phyloP scores from a whole-genome alignment of 1,140 invertebrate genomes.

The Samia ricini region DNA sequence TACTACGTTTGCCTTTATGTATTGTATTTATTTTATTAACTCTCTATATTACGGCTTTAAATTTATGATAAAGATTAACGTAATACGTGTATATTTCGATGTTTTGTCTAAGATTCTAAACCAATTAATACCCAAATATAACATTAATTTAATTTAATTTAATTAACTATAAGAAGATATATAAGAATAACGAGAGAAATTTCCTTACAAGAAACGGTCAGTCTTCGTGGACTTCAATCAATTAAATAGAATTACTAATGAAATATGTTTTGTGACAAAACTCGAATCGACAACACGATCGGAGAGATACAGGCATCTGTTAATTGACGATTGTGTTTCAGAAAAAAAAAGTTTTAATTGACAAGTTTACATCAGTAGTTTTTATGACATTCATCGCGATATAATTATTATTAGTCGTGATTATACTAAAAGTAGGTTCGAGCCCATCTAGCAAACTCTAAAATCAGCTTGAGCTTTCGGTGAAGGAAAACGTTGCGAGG shows the following conservation, averaged over 20 bases:
- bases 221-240: neutral
- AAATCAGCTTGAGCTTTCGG: too few relatives aligned
- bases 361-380: neutral
- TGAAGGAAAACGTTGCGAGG: too few relatives aligned
- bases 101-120: too few relatives aligned
- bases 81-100: too few relatives aligned
- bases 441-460: too few relatives aligned
- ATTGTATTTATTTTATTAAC: too few relatives aligned
- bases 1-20: too few relatives aligned
- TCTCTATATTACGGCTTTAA: too few relatives aligned
- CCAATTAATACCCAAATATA: neutral
- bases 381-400: neutral
- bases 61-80: too few relatives aligned
- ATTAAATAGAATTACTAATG: conserved; percentile 2
- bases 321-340: neutral
- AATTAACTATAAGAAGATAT: too few relatives aligned
- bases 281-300: conserved; percentile 5
- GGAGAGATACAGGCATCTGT: neutral
- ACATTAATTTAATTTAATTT: neutral
- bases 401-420: too few relatives aligned
- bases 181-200: neutral
- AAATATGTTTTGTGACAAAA: neutral
- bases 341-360: neutral
- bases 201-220: neutral
- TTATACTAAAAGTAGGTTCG: too few relatives aligned